Evolutionary conservation across 1,140 invertebrate species (phyloP).

Genomic region (Steinernema feltiae): DNA sequence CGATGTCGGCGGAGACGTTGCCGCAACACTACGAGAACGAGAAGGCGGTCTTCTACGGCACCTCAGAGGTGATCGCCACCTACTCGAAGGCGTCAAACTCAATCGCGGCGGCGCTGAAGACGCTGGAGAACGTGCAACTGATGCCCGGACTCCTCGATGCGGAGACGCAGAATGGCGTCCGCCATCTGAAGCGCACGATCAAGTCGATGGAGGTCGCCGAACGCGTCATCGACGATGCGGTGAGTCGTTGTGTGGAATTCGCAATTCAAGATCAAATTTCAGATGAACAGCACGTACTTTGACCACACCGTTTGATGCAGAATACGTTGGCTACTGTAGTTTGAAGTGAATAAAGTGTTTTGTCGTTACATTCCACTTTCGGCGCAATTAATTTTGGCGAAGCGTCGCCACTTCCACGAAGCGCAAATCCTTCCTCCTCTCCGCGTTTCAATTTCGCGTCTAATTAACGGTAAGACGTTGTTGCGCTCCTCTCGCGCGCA

Average conservation of each 20-base stretch:
- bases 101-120: not conserved
- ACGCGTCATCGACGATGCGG: not conserved
- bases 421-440: slow-evolving; percentile 22
- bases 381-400: not conserved
- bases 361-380: not conserved
- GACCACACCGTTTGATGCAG: slow-evolving; percentile 4
- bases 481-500: not conserved
- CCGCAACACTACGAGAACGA: not conserved
- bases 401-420: not conserved
- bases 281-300: slow-evolving; percentile 5
- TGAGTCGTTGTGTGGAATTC: not conserved
- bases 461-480: not conserved
- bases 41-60: not conserved
- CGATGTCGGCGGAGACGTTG: not conserved
- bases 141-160: not conserved
- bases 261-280: not conserved
- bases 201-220: not conserved
- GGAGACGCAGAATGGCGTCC: not conserved
- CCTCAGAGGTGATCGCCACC: not conserved
- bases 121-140: not conserved
- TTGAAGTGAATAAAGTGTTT: too few species aligned
- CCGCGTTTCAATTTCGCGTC: slow-evolving; percentile 31
- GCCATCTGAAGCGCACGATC: not conserved
- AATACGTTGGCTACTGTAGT: too few species aligned
- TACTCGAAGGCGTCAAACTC: not conserved